phyloP scores from a whole-genome alignment of 1,140 invertebrate species.

The Heliothis virescens region DNA sequence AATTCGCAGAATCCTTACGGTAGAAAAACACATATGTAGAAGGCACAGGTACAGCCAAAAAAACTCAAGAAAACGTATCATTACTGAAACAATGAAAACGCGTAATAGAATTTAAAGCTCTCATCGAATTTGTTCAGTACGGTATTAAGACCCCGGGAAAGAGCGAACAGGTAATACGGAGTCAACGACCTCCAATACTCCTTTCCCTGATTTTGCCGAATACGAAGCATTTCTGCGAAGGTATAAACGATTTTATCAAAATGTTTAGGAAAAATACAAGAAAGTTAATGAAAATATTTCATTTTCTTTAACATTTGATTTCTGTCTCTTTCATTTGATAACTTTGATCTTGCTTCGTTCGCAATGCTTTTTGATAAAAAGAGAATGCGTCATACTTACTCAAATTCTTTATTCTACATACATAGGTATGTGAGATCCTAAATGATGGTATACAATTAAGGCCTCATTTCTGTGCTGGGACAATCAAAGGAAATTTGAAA shows the following conservation, averaged over 20 bases:
- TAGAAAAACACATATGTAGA: not conserved
- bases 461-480: too few relatives aligned
- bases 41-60: not conserved
- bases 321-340: too few relatives aligned
- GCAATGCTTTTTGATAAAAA: too few relatives aligned
- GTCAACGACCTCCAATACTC: slow-evolving; percentile 26
- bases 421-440: too few relatives aligned
- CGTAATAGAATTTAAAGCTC: slow-evolving; percentile 42
- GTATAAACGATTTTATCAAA: slow-evolving; percentile 6
- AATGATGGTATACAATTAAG: too few relatives aligned
- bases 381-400: too few relatives aligned
- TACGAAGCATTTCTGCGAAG: not conserved
- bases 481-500: too few relatives aligned
- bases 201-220: slow-evolving; percentile 3
- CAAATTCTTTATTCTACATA: too few relatives aligned
- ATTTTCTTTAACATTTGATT: not conserved
- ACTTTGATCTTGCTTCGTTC: too few relatives aligned
- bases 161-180: not conserved
- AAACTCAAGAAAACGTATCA: not conserved
- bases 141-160: slow-evolving; percentile 11
- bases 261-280: not conserved
- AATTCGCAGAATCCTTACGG: too few relatives aligned
- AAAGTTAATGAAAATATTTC: not conserved
- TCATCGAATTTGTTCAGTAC: slow-evolving; percentile 27
- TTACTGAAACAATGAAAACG: slow-evolving; percentile 31